Conservation (phyloP, 2,113 vertebrate species). For the Pomatostomus ruficeps region DNA sequence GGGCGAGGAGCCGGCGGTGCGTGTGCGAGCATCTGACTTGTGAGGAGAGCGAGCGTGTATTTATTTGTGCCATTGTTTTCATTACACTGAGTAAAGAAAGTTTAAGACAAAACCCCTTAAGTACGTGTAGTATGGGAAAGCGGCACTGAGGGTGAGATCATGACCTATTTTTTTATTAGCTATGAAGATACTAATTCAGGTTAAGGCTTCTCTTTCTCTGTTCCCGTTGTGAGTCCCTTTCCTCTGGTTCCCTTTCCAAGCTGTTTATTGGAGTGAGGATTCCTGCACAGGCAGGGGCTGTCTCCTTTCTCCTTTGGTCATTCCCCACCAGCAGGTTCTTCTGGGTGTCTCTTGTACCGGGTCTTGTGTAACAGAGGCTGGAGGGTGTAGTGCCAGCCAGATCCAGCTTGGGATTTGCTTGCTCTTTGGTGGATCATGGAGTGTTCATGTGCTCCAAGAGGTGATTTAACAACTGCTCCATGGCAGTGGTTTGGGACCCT, state of each 20-base stretch:
- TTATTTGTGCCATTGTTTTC: constrained; percentile 74
- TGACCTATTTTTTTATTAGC: constrained; percentile 68
- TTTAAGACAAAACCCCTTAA: constrained; percentile 43
- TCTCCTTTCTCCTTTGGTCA: neutral
- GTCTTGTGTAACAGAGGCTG: neutral
- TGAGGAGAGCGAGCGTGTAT: constrained; percentile 54
- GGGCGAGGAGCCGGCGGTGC: neutral
- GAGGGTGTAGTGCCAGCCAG: rapidly evolving
- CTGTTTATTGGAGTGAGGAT: neutral
- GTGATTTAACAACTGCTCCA: neutral
- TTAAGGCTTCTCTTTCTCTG: constrained; percentile 62
- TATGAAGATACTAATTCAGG: constrained; percentile 68
- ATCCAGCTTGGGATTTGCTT: neutral
- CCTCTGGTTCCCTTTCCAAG: neutral
- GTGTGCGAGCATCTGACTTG: neutral
- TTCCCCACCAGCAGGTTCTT: neutral
- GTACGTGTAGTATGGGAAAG: constrained; percentile 41
- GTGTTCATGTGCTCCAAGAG: neutral
- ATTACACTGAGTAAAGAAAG: constrained; percentile 59
- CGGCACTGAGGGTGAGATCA: constrained; percentile 61
- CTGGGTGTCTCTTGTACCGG: neutral
- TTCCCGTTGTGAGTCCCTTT: neutral
- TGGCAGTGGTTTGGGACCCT: neutral
- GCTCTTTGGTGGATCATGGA: neutral
- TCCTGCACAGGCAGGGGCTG: neutral